Base-by-base conservation (phyloP, 2,113 vertebrate species). In the Nesoenas mayeri region DNA sequence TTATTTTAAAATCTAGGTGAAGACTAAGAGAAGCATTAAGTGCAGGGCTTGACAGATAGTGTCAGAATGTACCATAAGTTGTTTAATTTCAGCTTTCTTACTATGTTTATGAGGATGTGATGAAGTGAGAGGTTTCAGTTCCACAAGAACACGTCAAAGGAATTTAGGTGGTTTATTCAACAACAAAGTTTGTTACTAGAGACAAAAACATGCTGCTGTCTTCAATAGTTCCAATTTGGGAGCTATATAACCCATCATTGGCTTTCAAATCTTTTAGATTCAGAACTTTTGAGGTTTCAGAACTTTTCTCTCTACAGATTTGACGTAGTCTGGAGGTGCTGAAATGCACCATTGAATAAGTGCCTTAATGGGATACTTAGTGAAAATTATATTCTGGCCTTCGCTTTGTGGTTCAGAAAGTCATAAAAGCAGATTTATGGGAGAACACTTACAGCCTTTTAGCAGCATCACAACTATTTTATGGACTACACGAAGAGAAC, bases 1-100 rank as follows among this genome's bases (percentile, higher is more conserved):
- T 47, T 26, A 31, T 42, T 71, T 71, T 61, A 91, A 88, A 86
- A 79, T 58, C 32, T 51, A 57, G 31, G 50, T 90, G 51, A 53
- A 95, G 28, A 79, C 44, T 74, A 92, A 85, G 24, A 92, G 86
- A 93, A 86, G 38, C 75, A 89, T 44, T 91, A 85, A 74, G 89
- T 6, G 26, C 50, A 78, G 12, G 38, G 19, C 44, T 85, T 67
- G 25, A 66, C 57, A 89, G 29, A 79, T 21, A 94, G 51, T 17
- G 32, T 75, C 84, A 77, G 65, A 93, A 90, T 24, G 60, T 74
- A 75, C 6, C 95, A 94, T 9, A 78, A 84, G 48, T 13, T 81
- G 53, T 58, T 93, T 79, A 54, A 87, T 58, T 26, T 82, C 69
- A 69, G 84, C 77, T 88, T 92, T 71, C 78, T 81, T 89, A 32